These are phyloP conservation scores for Solenodon paradoxus DNA, from an alignment of 2,113 vertebrate genomes.

Conservation along the genomic window DNA sequence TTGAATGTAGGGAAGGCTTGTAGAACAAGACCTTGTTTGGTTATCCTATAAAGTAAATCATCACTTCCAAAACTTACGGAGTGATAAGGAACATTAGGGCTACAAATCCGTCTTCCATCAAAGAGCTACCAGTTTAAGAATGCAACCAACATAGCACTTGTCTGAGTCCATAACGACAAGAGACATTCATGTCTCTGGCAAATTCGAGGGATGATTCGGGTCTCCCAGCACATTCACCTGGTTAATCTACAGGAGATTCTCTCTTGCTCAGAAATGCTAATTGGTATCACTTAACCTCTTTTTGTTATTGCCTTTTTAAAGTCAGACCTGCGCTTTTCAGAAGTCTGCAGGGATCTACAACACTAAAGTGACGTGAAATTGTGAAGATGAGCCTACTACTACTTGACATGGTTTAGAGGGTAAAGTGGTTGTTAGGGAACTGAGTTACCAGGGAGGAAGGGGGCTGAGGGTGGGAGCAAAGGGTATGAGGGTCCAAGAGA, in stretches of 20 bases:
- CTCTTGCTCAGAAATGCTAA: not conserved
- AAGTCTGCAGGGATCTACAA: not conserved
- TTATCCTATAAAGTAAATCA: not conserved
- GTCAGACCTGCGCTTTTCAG: not conserved
- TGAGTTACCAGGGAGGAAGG: no score
- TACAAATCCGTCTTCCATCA: not conserved
- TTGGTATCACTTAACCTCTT: not conserved
- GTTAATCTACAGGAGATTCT: not conserved
- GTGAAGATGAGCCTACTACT: not conserved
- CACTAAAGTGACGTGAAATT: not conserved
- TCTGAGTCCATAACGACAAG: accelerated
- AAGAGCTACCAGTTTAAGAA: not conserved
- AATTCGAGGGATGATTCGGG: not conserved
- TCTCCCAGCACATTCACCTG: not conserved
- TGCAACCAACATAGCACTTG: not conserved
- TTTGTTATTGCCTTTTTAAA: not conserved
- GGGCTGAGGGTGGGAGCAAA: no score
- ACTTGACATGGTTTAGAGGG: not conserved
- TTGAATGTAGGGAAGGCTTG: not conserved
- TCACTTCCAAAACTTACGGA: not conserved
- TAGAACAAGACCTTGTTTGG: not conserved
- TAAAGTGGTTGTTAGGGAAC: not conserved
- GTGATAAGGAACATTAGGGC: not conserved
- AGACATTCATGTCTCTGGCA: not conserved
- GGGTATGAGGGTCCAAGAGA: no score